A percentile compares a stretch with the other conserved stretches of the same genome.
Evolutionary conservation across 2,888 invertebrate genomes (phyloP).

Genomic region (Melinaea menophilus): DNA sequence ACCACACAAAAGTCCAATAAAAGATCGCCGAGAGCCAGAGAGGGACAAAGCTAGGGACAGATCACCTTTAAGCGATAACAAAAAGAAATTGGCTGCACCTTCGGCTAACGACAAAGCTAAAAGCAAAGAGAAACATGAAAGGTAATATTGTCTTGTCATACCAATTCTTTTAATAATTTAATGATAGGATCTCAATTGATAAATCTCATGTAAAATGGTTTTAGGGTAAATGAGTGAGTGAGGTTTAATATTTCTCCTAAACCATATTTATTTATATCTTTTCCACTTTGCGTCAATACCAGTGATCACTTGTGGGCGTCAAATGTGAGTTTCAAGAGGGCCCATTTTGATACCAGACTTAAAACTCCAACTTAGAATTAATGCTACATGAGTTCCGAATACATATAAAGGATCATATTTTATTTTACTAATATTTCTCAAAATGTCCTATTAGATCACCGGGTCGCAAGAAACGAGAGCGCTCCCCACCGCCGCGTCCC

Average conservation of each 20-base stretch:
- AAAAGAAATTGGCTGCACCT: constrained; percentile 56
- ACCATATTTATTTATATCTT: too few relatives aligned
- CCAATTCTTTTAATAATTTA: background rate
- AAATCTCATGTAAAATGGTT: too few relatives aligned
- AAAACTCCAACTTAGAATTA: too few relatives aligned
- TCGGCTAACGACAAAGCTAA: constrained; percentile 63
- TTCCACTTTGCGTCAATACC: too few relatives aligned
- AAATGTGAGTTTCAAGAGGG: too few relatives aligned
- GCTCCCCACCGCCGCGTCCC: constrained; percentile 93
- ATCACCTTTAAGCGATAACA: constrained; percentile 64
- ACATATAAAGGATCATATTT: background rate
- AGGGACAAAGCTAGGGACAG: constrained; percentile 67
- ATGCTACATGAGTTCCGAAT: too few relatives aligned
- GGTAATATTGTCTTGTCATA: constrained; percentile 41
- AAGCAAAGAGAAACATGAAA: constrained; percentile 68
- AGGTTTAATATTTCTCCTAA: too few relatives aligned
- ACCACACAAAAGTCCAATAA: constrained; percentile 69
- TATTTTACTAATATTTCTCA: background rate
- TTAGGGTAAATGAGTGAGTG: too few relatives aligned
- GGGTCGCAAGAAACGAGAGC: constrained; percentile 83
- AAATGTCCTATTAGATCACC: constrained; percentile 71
- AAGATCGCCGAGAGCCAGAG: constrained; percentile 69
- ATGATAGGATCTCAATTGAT: background rate
- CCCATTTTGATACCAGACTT: too few relatives aligned
- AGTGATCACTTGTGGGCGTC: too few relatives aligned